Evolutionary conservation across 92 coral and sea anemone genomes (phyloP).

Genomic region (Chrysogorgia sp.): DNA sequence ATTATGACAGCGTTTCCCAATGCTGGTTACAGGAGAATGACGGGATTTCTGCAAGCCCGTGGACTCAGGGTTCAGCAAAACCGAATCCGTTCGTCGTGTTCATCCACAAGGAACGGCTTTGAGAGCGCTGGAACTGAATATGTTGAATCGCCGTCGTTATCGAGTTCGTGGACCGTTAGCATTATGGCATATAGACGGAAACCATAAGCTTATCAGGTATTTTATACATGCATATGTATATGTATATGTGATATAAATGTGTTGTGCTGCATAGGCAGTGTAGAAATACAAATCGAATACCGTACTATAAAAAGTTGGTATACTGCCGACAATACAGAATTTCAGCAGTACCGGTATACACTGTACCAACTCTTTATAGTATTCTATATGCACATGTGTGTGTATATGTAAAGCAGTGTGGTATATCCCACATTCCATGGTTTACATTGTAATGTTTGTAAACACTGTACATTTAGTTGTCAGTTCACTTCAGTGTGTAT

Average conservation of each 20-base stretch:
- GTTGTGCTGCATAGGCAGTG: too few relatives aligned
- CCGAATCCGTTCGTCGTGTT: constrained; percentile 52
- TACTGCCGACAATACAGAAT: too few relatives aligned
- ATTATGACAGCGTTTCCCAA: constrained; percentile 50
- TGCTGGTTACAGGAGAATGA: constrained; percentile 61
- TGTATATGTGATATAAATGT: too few relatives aligned
- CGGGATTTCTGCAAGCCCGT: constrained; percentile 50
- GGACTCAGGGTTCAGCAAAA: constrained; percentile 50
- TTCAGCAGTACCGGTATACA: too few relatives aligned
- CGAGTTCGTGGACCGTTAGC: constrained; percentile 55
- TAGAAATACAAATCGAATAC: too few relatives aligned
- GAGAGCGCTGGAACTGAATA: constrained; percentile 41
- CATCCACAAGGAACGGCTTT: constrained; percentile 49
- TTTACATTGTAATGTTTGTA: too few relatives aligned
- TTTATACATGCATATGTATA: neutral
- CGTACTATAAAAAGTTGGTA: too few relatives aligned
- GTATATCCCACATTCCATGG: too few relatives aligned
- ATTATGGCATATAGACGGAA: constrained; percentile 55
- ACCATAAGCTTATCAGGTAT: neutral
- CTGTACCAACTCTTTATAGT: too few relatives aligned
- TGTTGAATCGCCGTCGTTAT: constrained; percentile 45
- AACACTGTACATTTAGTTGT: too few relatives aligned
- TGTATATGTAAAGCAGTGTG: too few relatives aligned
- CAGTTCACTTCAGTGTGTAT: neutral
- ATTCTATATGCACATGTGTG: too few relatives aligned